phyloP scores from a whole-genome alignment of 2,113 vertebrate genomes.

The Ondatra zibethicus region DNA sequence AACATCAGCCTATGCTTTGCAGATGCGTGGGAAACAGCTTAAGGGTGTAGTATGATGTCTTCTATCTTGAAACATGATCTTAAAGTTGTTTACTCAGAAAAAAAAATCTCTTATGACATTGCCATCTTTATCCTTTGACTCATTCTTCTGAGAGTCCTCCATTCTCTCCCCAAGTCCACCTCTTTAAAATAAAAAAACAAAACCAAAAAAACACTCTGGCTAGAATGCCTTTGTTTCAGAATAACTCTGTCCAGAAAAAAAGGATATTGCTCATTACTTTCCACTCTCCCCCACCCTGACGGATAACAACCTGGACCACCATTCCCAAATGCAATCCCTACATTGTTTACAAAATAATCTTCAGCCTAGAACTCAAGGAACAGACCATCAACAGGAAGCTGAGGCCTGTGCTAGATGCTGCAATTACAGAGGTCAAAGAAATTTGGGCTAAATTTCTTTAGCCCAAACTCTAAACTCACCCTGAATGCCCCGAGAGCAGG shows the following conservation, averaged over 20 bases:
- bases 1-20: not conserved
- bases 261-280: not conserved
- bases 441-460: not conserved
- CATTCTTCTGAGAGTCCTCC: not conserved
- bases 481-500: not conserved
- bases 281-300: not conserved
- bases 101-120: not conserved
- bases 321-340: not conserved
- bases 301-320: not conserved
- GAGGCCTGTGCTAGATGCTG: not conserved
- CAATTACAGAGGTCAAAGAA: not conserved
- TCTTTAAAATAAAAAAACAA: not conserved
- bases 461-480: not conserved
- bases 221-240: not conserved
- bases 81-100: not conserved
- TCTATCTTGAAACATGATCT: not conserved
- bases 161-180: not conserved
- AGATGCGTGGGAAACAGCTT: not conserved
- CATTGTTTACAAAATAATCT: slow-evolving; percentile 14
- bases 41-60: not conserved
- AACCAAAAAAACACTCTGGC: not conserved
- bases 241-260: not conserved
- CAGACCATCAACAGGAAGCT: not conserved
- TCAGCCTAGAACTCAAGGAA: not conserved
- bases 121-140: not conserved